phyloP scores from a whole-genome alignment of 2,113 vertebrate genomes.

The Calidris pugnax region DNA sequence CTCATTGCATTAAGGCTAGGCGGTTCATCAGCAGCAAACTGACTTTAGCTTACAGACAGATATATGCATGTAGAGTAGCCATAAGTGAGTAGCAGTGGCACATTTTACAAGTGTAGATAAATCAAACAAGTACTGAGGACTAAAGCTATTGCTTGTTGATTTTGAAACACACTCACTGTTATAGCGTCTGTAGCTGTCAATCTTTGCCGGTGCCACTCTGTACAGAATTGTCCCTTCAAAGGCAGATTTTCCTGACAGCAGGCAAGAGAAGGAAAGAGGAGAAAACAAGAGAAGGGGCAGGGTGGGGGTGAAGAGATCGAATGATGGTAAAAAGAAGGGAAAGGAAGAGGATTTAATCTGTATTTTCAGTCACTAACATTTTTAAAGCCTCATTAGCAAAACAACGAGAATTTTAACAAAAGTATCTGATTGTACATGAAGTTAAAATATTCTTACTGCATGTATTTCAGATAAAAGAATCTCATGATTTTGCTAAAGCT shows the following conservation, averaged over 20 bases:
- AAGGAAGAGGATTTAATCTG: slow-evolving; percentile 79
- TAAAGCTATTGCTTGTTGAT: slow-evolving; percentile 66
- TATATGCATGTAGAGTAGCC: slow-evolving; percentile 52
- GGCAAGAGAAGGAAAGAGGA: slow-evolving; percentile 74
- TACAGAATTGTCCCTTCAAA: slow-evolving; percentile 84
- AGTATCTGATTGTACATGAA: slow-evolving; percentile 40
- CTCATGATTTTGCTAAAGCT: slow-evolving; percentile 29
- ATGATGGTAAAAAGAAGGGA: slow-evolving; percentile 78
- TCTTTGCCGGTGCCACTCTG: slow-evolving; percentile 80
- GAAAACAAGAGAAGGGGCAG: slow-evolving; percentile 65
- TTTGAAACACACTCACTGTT: slow-evolving; percentile 82
- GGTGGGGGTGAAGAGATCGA: slow-evolving; percentile 63
- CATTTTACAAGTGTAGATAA: slow-evolving; percentile 46
- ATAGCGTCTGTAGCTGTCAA: slow-evolving; percentile 84
- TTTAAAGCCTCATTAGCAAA: slow-evolving; percentile 70
- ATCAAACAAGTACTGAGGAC: slow-evolving; percentile 64
- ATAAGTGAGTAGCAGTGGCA: slow-evolving; percentile 56
- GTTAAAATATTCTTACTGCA: slow-evolving; percentile 5
- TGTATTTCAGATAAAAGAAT: slow-evolving; percentile 27
- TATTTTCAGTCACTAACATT: slow-evolving; percentile 64
- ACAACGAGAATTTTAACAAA: slow-evolving; percentile 53
- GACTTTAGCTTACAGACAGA: slow-evolving; percentile 62
- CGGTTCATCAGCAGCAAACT: slow-evolving; percentile 65
- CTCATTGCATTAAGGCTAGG: slow-evolving; percentile 48
- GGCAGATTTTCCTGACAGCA: slow-evolving; percentile 84